Conservation (phyloP, 2,888 invertebrate species). For the Ormyrus pomaceus region DNA sequence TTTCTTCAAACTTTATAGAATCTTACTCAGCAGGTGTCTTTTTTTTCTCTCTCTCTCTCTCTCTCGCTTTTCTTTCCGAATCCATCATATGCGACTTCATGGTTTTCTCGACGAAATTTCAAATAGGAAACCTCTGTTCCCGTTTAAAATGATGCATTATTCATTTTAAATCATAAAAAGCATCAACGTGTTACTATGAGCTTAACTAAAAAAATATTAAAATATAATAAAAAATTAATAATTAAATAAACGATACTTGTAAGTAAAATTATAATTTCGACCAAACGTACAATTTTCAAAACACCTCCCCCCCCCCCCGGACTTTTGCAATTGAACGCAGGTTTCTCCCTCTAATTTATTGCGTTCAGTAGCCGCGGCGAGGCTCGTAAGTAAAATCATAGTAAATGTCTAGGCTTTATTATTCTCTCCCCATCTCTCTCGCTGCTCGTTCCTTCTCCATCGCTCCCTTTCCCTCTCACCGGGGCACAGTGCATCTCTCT, state of each 20-base stretch:
- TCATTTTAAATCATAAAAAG: too few relatives aligned
- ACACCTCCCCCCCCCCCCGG: constrained; percentile 9
- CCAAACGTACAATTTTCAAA: not conserved
- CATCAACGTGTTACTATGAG: too few relatives aligned
- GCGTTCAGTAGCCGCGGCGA: constrained; percentile 11
- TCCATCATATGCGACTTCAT: constrained; percentile 1
- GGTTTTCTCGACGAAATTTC: too few relatives aligned
- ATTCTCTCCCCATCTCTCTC: constrained; percentile 7
- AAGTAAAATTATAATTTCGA: too few relatives aligned
- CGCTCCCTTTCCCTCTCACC: constrained; percentile 10
- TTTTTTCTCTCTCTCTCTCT: not conserved
- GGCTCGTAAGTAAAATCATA: constrained; percentile 23
- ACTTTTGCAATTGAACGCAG: not conserved
- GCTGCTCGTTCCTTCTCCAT: not conserved
- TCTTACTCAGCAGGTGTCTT: constrained; percentile 1
- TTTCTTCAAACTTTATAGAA: constrained; percentile 13
- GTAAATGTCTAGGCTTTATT: too few relatives aligned
- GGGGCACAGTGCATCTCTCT: constrained; percentile 16
- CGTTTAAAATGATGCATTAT: too few relatives aligned
- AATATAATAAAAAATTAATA: too few relatives aligned
- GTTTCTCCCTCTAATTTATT: too few relatives aligned
- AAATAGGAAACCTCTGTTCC: too few relatives aligned
- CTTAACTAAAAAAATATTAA: too few relatives aligned
- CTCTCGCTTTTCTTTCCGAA: not conserved
- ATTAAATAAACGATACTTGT: too few relatives aligned